A percentile compares a stretch with the other conserved stretches of the same genome.
Conservation (phyloP, 2,113 vertebrate genomes). For the human (Homo sapiens) region GRCh38 chr2:46961001-46961500, state of each 20-base stretch:
- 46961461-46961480: background rate
- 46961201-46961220: background rate
- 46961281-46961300: background rate
- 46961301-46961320: background rate
- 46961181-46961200: background rate
- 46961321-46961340: background rate
- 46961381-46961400: background rate
- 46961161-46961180: background rate
- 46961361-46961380: background rate
- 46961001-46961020: background rate
- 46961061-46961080: background rate
- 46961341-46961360: background rate
- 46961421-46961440: background rate
- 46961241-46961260: background rate
- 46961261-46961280: background rate
- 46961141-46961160: background rate
- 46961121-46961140: no score
- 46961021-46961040: background rate
- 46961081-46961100: background rate
- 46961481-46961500: background rate
- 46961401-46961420: background rate
- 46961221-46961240: background rate
- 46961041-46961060: background rate
- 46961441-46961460: background rate
- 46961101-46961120: background rate